These are phyloP conservation scores for Linnaemya tessellans DNA, from an alignment of 2,888 invertebrate species.

Conservation along the genomic window DNA sequence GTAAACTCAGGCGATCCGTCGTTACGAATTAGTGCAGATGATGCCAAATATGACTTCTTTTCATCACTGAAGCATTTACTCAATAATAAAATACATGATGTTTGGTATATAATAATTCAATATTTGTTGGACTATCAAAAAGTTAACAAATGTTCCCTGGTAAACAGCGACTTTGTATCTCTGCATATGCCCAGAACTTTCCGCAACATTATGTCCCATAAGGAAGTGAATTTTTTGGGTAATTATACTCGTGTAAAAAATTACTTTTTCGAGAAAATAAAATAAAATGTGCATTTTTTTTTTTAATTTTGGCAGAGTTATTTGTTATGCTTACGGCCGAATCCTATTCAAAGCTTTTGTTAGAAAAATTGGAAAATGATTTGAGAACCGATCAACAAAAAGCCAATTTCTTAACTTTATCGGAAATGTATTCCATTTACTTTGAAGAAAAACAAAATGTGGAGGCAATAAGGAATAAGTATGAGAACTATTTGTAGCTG, in stretches of 20 bases:
- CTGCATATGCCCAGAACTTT: constrained; percentile 79
- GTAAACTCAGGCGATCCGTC: constrained; percentile 70
- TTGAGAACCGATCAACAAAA: constrained; percentile 81
- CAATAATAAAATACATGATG: constrained; percentile 80
- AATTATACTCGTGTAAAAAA: constrained; percentile 39
- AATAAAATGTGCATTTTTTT: neutral
- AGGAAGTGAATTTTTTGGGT: constrained; percentile 81
- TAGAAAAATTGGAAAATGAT: constrained; percentile 78
- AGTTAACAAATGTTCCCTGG: constrained; percentile 74
- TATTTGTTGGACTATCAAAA: constrained; percentile 80
- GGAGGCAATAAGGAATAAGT: constrained; percentile 78
- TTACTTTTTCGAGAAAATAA: neutral
- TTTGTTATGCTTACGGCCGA: constrained; percentile 80
- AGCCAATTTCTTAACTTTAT: constrained; percentile 80
- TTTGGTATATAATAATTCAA: constrained; percentile 81
- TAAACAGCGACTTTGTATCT: constrained; percentile 78
- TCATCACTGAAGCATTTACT: constrained; percentile 79
- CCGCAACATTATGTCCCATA: constrained; percentile 79
- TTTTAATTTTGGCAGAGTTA: constrained; percentile 75
- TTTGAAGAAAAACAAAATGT: constrained; percentile 77
- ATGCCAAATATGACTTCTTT: constrained; percentile 79
- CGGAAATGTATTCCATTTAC: constrained; percentile 81
- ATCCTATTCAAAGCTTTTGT: constrained; percentile 74
- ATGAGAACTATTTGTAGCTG: constrained; percentile 28
- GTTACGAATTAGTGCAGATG: constrained; percentile 73